These are phyloP conservation scores for Amazona vittata DNA, from an alignment of 2,113 vertebrate genomes.

Conservation along the genomic window DNA sequence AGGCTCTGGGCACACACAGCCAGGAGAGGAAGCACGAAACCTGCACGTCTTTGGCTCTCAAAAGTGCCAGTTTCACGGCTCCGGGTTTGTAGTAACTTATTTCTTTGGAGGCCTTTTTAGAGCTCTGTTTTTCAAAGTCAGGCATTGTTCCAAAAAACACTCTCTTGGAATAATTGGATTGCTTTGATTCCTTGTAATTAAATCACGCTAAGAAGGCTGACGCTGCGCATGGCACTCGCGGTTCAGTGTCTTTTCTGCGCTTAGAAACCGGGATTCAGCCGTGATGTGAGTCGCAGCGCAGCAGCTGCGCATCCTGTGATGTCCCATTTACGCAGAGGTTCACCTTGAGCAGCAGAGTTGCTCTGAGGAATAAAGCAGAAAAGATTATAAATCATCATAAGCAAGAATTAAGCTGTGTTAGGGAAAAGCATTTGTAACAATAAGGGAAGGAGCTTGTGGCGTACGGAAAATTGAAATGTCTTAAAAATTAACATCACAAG, in stretches of 20 bases:
- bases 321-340: background rate
- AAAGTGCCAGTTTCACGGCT: rapidly evolving
- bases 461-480: background rate
- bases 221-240: background rate
- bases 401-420: background rate
- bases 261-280: background rate
- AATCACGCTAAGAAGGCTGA: background rate
- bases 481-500: background rate
- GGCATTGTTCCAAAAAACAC: background rate
- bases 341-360: background rate
- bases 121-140: background rate
- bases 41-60: background rate
- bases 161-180: conserved; percentile 37
- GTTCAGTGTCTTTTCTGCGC: background rate
- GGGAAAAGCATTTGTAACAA: background rate
- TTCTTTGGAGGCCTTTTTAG: background rate
- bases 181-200: conserved; percentile 43
- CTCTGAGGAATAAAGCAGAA: background rate
- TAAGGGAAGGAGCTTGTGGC: background rate
- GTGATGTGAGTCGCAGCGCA: background rate
- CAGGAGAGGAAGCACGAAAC: rapidly evolving
- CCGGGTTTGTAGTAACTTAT: background rate
- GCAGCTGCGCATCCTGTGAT: background rate
- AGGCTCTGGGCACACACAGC: rapidly evolving
- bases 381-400: background rate